Evolutionary conservation across 2,797 vertebrate species (phyloP).

Genomic region (Serranus cabrilla): DNA sequence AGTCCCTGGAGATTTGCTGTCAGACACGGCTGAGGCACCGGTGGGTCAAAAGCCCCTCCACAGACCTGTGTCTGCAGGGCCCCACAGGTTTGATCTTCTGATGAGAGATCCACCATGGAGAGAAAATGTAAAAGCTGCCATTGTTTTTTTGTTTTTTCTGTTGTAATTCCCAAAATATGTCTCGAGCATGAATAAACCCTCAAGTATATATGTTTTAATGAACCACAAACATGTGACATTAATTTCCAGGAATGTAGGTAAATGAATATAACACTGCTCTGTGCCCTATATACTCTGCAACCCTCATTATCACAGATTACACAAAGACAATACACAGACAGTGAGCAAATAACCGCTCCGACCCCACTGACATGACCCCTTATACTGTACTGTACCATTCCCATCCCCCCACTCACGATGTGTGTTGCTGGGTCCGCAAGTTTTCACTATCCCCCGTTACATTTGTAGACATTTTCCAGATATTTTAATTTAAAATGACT

Average conservation of each 20-base stretch:
- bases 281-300: slow-evolving; percentile 33
- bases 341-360: slow-evolving; percentile 1
- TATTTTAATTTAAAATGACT: background rate
- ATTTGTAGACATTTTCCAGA: background rate
- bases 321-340: slow-evolving; percentile 41
- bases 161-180: too few relatives aligned
- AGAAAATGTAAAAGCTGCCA: slow-evolving; percentile 14
- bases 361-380: slow-evolving; percentile 18
- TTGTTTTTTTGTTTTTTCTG: background rate
- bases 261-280: slow-evolving; percentile 24
- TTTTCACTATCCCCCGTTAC: background rate
- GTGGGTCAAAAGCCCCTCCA: slow-evolving; percentile 19
- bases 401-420: background rate
- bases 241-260: slow-evolving; percentile 11
- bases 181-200: background rate
- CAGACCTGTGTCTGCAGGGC: slow-evolving; percentile 19
- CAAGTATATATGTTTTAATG: slow-evolving; percentile 22
- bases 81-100: slow-evolving; percentile 10
- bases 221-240: slow-evolving; percentile 17
- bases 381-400: background rate
- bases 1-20: slow-evolving; percentile 46
- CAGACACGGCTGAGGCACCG: slow-evolving; percentile 30
- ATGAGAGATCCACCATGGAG: slow-evolving; percentile 25
- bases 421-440: background rate
- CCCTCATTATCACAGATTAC: slow-evolving; percentile 51